Evolutionary conservation across 2,113 vertebrate species (phyloP), one percentile per base, ranked within the genome.

Genomic region (Alligator mississippiensis): DNA sequence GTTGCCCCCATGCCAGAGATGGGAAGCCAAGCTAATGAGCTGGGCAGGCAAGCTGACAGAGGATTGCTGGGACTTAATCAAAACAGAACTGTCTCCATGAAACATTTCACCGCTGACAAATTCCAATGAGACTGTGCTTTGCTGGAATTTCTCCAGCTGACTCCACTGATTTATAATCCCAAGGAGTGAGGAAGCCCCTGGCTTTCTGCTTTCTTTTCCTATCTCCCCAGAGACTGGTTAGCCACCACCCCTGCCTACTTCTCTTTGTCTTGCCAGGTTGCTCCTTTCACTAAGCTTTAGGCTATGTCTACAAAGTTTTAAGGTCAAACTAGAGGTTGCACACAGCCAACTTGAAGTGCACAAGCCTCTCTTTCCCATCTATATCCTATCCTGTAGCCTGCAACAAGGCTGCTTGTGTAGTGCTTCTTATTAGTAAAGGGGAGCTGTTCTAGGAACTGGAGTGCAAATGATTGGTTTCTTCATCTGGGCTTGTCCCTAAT

Each of bases 251-350:
- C 93, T 87, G 68, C 38, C 82, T 79, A 77, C 85, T 96, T 93
- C 95, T 92, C 80, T 82, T 94, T 85, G 94, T 94, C 84, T 87
- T 82, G 91, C 61, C 90, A 89, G 90, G 90, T 90, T 93, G 24
- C 82, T 88, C 82, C 72, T 91, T 80, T 57, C 5, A 47, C 22
- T 74, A 47, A 47, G 47, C 70, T 21, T 47, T 47, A 24, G 70
- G 59, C 47, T 47, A 47, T 47, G 47, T 47, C 47, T 47, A 47
- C 47, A 47, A 47, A 47, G 47, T 47, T 47, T 47, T 47, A 9
- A 47, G 7, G 47, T 47, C 47, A 47, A 47, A 47, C 47, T 47
- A 47, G 47, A 47, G 7, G 47, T 47, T 47, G 47, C 47, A 47
- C 47, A 47, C 47, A 47, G 47, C 47, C 47, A 47, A 8, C 47